phyloP scores from a whole-genome alignment of 2,113 vertebrate species.

The Apus apus region DNA sequence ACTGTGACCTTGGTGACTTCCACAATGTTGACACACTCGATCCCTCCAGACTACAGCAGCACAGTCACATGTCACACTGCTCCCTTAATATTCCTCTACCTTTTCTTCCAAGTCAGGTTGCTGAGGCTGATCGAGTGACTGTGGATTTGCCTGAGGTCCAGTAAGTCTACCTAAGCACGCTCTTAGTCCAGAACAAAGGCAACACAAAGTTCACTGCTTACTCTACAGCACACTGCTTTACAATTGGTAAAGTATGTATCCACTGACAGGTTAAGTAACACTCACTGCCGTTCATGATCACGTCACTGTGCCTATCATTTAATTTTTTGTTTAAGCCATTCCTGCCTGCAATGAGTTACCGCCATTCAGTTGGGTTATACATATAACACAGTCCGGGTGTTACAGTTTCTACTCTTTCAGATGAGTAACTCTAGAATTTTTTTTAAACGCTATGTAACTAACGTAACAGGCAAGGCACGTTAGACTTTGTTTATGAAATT shows the following conservation, averaged over 20 bases:
- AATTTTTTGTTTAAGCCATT: neutral
- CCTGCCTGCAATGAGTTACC: neutral
- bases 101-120: neutral
- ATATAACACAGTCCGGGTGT: neutral
- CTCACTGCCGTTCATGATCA: neutral
- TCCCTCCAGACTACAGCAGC: neutral
- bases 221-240: neutral
- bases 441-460: neutral
- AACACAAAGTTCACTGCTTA: neutral
- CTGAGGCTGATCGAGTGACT: neutral
- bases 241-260: neutral
- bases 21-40: neutral
- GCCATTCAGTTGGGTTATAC: neutral
- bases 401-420: neutral
- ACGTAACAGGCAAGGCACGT: neutral
- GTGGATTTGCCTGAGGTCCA: neutral
- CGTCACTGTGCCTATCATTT: neutral
- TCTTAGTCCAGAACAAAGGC: neutral
- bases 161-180: neutral
- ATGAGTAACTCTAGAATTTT: neutral
- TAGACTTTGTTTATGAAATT: neutral
- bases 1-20: neutral
- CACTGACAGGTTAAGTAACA: neutral
- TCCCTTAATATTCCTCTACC: neutral
- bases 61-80: neutral